Evolutionary conservation across 2,113 vertebrate genomes (phyloP), one percentile per base, ranked within the genome.

Genomic region (Heterotis niloticus): DNA sequence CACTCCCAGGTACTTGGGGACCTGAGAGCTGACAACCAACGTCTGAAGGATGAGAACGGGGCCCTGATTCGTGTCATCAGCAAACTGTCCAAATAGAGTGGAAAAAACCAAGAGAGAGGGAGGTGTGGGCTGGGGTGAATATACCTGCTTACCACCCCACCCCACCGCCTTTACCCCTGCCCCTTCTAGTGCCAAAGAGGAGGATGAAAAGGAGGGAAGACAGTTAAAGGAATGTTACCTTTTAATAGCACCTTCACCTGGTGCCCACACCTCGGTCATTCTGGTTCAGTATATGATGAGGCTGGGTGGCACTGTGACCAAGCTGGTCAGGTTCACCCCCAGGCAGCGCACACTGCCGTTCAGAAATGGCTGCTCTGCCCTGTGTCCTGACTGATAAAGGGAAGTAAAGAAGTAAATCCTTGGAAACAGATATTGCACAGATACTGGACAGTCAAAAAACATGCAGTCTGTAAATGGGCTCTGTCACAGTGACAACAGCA

Each of bases 61-160:
- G 98, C 98, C 64, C 94, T 99, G 85, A 99, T 99, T 90, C 90
- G 98, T 85, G 97, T 99, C 89, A 99, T 99, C 93, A 99, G 97
- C 93, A 99, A 99, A 88, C 94, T 99, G 84, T 99, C 98, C 88
- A 99, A 99, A 88, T 99, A 98, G 91, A 87, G 14, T 1, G 23
- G 51, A 20, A 51, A 26, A 70, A 79, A 23, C 64, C n/a, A 24
- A 78, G 68, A 77, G 54, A n/a, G 62, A 60, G 26, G n/a, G 70
- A 80, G 75, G n/a, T n/a, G n/a, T n/a, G n/a, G n/a, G n/a, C n/a
- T n/a, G 20, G 79, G 84, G 78, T 2, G 68, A 83, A 34, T 81
- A 76, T 24, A 78, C 84, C 23, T 54, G 14, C 34, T 44, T 2
- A 44, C 34, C 18, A 4, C 28, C 44, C 59, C 54, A 29, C 70